These are phyloP conservation scores for Axea sp. DNA, from an alignment of 2,888 invertebrate species.

Conservation along the genomic window DNA sequence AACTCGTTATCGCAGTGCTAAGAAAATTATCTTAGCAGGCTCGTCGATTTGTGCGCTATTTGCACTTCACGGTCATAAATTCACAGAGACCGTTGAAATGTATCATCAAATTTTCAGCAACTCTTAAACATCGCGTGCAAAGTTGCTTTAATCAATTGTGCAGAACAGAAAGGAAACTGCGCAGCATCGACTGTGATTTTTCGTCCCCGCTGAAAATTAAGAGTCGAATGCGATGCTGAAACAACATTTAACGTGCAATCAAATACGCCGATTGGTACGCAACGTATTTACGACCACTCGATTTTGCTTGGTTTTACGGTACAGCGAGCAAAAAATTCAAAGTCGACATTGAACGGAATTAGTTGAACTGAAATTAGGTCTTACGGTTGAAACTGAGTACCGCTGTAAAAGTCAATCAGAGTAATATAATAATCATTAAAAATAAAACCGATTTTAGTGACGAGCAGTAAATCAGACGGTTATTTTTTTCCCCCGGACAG, in stretches of 20 bases:
- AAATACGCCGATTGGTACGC: conserved; percentile 2
- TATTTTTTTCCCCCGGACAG: too few relatives aligned
- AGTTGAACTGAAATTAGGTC: conserved; percentile 13
- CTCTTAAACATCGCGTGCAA: neutral
- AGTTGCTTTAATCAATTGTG: neutral
- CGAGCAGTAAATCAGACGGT: too few relatives aligned
- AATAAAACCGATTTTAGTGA: too few relatives aligned
- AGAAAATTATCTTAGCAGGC: conserved; percentile 25
- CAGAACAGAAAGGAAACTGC: too few relatives aligned
- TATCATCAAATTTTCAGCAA: conserved; percentile 3
- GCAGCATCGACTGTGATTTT: too few relatives aligned
- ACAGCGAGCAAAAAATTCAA: conserved; percentile 10
- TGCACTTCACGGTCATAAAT: conserved; percentile 3
- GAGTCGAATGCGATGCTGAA: neutral
- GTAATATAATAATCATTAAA: too few relatives aligned
- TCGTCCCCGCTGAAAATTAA: too few relatives aligned
- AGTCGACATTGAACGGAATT: conserved; percentile 24
- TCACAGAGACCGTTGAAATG: conserved; percentile 4
- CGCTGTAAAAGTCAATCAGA: too few relatives aligned
- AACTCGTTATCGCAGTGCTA: conserved; percentile 14
- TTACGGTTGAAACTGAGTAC: neutral
- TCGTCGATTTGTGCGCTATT: conserved; percentile 7
- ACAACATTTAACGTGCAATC: conserved; percentile 8
- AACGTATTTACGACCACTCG: conserved; percentile 1
- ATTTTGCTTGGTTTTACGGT: conserved; percentile 12